A percentile compares a stretch with the other conserved stretches of the same genome.
phyloP scores from a whole-genome alignment of 2,888 invertebrate species.

The Plusia festucae region DNA sequence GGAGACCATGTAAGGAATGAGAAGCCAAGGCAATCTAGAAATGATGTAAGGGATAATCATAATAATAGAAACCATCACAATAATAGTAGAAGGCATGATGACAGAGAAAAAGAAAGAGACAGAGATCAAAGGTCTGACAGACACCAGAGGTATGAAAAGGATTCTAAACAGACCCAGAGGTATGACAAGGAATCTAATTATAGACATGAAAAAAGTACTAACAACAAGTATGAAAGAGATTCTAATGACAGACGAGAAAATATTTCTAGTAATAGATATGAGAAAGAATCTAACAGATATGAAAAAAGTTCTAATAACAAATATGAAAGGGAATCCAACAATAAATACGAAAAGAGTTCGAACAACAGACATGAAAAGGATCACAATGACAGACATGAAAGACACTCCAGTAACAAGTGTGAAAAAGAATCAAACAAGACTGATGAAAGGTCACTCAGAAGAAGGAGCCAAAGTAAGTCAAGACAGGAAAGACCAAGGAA shows the following conservation, averaged over 20 bases:
- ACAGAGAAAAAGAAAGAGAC: slow-evolving; percentile 57
- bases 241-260: slow-evolving; percentile 28
- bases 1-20: slow-evolving; percentile 53
- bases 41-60: slow-evolving; percentile 44
- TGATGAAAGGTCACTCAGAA: slow-evolving; percentile 74
- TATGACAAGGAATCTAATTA: slow-evolving; percentile 4
- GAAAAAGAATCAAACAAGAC: slow-evolving; percentile 13
- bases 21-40: slow-evolving; percentile 56
- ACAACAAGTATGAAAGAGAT: not conserved
- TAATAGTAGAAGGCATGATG: slow-evolving; percentile 67
- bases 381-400: slow-evolving; percentile 33
- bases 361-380: slow-evolving; percentile 19
- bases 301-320: not conserved
- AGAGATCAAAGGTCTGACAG: slow-evolving; percentile 51
- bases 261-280: slow-evolving; percentile 25
- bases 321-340: not conserved
- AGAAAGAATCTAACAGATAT: not conserved
- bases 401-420: slow-evolving; percentile 8
- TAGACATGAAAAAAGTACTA: not conserved
- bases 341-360: slow-evolving; percentile 35
- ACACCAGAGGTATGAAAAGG: slow-evolving; percentile 39
- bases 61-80: slow-evolving; percentile 57
- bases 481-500: slow-evolving; percentile 46
- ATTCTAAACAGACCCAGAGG: slow-evolving; percentile 30
- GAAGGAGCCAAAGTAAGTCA: slow-evolving; percentile 67